Conservation (phyloP, 2,797 vertebrate species). For the Threskiornis aethiopicus region DNA sequence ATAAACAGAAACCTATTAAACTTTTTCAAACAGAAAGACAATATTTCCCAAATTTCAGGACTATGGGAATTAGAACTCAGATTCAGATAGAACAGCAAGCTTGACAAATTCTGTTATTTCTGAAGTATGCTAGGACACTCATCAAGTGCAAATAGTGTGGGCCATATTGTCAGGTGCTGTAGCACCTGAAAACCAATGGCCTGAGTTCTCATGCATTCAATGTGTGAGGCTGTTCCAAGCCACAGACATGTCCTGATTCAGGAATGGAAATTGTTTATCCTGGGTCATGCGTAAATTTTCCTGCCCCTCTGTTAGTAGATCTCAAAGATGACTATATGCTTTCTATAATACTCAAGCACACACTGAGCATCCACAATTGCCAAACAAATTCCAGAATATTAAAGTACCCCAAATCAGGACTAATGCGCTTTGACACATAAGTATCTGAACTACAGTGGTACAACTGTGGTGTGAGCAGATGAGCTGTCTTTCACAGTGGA, state of each 20-base stretch:
- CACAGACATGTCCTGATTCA: background rate
- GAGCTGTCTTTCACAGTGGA: background rate
- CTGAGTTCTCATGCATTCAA: accelerated
- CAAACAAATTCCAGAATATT: background rate
- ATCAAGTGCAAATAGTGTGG: background rate
- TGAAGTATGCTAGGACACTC: background rate
- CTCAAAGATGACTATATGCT: background rate
- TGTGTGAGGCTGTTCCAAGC: background rate
- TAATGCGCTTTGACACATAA: background rate
- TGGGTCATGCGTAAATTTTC: background rate
- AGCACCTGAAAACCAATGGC: background rate
- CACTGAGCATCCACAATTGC: background rate
- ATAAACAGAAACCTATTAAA: constrained; percentile 24
- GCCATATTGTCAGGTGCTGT: background rate
- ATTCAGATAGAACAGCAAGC: background rate
- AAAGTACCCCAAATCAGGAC: background rate
- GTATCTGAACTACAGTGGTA: background rate
- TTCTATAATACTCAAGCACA: background rate
- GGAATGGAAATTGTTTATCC: background rate
- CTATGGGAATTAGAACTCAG: background rate
- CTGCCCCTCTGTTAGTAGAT: background rate
- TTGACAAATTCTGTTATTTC: background rate
- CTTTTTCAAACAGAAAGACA: constrained; percentile 26
- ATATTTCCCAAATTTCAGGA: background rate
- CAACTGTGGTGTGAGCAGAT: background rate